Conservation (phyloP, 2,888 invertebrate species). For the Allolobophora icterica region DNA sequence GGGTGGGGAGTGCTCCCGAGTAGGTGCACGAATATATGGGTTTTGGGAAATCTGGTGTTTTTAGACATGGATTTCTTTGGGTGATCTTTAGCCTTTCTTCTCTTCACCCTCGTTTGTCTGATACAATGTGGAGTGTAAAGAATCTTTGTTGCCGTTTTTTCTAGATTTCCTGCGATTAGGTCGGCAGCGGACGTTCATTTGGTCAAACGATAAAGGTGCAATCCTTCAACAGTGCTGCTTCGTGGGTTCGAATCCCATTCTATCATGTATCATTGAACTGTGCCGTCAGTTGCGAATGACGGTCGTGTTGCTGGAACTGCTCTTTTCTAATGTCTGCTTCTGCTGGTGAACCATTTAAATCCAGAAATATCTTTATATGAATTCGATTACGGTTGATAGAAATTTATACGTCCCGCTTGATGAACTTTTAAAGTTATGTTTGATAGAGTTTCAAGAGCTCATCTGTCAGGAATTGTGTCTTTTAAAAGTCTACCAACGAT, state of each 20-base stretch:
- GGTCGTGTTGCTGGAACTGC: neutral
- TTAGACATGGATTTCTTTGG: no score
- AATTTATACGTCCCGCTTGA: neutral
- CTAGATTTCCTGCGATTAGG: slow-evolving; percentile 11
- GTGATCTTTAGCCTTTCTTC: no score
- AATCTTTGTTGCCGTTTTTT: slow-evolving; percentile 17
- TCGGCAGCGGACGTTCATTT: neutral
- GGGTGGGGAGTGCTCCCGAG: no score
- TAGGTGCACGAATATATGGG: no score
- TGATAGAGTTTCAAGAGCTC: no score
- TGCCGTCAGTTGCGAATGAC: neutral
- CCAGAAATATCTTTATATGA: neutral
- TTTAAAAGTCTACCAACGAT: neutral
- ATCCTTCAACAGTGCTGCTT: no score
- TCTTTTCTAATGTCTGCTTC: neutral
- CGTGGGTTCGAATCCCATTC: no score
- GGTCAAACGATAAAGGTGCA: neutral
- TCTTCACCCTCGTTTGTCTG: no score
- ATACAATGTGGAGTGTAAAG: neutral
- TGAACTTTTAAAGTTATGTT: neutral
- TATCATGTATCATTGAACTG: neutral
- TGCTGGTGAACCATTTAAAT: neutral
- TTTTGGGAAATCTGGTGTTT: no score
- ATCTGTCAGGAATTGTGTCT: no score
- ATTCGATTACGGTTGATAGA: neutral